Evolutionary conservation across 2,888 invertebrate genomes (phyloP).

Genomic region (Trypoxylon attenuatum): DNA sequence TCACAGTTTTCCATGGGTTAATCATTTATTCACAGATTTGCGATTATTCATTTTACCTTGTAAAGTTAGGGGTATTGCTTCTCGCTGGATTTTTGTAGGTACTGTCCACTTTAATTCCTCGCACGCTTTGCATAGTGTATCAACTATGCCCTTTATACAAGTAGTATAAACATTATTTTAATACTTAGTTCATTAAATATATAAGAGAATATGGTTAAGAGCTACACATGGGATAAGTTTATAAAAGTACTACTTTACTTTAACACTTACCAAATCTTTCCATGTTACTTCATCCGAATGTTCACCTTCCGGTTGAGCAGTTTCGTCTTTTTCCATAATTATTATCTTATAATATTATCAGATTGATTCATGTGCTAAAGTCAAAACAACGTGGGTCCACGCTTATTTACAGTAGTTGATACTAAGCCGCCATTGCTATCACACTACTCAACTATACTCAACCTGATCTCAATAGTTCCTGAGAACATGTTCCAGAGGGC

Average conservation of each 20-base stretch:
- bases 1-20: slow-evolving; percentile 67
- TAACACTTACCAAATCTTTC: slow-evolving; percentile 78
- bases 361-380: neutral
- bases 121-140: slow-evolving; percentile 93
- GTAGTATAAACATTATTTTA: slow-evolving; percentile 1
- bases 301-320: slow-evolving; percentile 48
- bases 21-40: slow-evolving; percentile 8
- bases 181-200: neutral
- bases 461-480: too few relatives aligned
- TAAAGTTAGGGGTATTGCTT: slow-evolving; percentile 93
- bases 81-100: slow-evolving; percentile 96
- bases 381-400: neutral
- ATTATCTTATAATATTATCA: too few relatives aligned
- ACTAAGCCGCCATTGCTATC: too few relatives aligned
- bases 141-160: slow-evolving; percentile 86
- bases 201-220: neutral
- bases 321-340: slow-evolving; percentile 25
- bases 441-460: too few relatives aligned
- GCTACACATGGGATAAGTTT: neutral
- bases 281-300: slow-evolving; percentile 73
- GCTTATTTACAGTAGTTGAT: slow-evolving; percentile 7
- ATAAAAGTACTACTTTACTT: neutral
- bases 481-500: too few relatives aligned
- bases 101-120: slow-evolving; percentile 93
- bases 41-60: slow-evolving; percentile 78